phyloP scores from a whole-genome alignment of 2,888 invertebrate genomes.

The Synergus japonicus region DNA sequence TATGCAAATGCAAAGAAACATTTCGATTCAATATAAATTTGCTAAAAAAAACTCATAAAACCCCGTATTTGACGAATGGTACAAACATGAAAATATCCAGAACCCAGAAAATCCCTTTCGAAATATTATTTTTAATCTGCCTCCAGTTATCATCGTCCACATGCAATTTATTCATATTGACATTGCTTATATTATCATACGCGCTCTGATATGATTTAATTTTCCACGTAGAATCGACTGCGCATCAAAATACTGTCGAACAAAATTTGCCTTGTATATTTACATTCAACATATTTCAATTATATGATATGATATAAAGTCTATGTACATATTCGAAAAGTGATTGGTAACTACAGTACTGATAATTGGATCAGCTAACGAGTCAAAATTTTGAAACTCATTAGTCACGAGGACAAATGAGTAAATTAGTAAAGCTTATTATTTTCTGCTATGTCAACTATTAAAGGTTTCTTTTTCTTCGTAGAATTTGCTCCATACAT shows the following conservation, averaged over 20 bases:
- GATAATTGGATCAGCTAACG: neutral
- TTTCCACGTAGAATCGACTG: neutral
- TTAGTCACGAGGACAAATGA: neutral
- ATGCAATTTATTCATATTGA: neutral
- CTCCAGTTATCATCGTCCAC: neutral
- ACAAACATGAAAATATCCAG: neutral
- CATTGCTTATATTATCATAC: constrained; percentile 3
- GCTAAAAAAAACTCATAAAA: neutral
- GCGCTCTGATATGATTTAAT: neutral
- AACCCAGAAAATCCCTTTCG: neutral
- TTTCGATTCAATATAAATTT: neutral
- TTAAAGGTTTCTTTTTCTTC: neutral
- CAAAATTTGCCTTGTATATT: neutral
- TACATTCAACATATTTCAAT: neutral
- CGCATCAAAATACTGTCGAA: neutral
- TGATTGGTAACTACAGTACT: neutral
- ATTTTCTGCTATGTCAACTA: neutral
- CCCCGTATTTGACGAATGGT: neutral
- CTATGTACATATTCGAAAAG: neutral
- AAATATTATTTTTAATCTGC: neutral
- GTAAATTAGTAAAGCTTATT: neutral
- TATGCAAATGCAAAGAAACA: too few relatives aligned
- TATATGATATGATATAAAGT: neutral
- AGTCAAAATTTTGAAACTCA: neutral
- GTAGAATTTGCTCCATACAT: neutral